These are phyloP conservation scores for Galagoides demidoff DNA, from an alignment of 2,797 vertebrate genomes.

Conservation along the genomic window DNA sequence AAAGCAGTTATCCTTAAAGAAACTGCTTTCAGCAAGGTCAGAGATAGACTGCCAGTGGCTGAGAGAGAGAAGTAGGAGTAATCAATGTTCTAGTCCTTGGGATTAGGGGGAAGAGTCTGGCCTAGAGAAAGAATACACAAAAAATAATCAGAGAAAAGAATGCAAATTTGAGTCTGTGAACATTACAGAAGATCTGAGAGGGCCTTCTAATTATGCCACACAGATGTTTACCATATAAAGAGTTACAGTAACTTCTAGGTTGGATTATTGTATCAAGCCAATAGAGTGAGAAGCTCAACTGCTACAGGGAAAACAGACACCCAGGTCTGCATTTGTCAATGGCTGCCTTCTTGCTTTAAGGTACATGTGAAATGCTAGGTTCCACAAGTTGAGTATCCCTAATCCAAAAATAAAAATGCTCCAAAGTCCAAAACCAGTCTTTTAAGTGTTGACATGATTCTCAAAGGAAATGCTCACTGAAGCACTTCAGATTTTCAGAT, in stretches of 20 bases:
- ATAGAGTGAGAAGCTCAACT: not conserved
- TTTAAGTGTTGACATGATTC: not conserved
- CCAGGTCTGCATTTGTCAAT: not conserved
- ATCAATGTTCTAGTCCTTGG: not conserved
- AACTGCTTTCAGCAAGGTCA: not conserved
- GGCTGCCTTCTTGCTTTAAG: not conserved
- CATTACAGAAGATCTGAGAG: not conserved
- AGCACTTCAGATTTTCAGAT: not conserved
- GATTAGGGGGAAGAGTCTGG: not conserved
- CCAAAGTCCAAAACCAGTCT: not conserved
- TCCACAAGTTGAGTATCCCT: not conserved
- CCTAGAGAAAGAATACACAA: slow-evolving; percentile 6
- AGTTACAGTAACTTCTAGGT: not conserved
- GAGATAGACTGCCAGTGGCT: not conserved
- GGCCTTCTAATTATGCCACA: not conserved
- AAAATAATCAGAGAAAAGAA: not conserved
- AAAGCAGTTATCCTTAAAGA: slow-evolving; percentile 28
- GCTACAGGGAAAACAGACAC: not conserved
- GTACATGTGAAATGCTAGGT: not conserved
- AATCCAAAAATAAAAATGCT: not conserved
- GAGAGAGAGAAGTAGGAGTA: not conserved
- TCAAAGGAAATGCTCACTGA: not conserved
- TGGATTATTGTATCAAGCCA: not conserved
- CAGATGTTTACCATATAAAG: not conserved
- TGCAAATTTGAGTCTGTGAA: not conserved